Conservation (phyloP, 2,113 vertebrate genomes). For the Mixornis gularis region DNA sequence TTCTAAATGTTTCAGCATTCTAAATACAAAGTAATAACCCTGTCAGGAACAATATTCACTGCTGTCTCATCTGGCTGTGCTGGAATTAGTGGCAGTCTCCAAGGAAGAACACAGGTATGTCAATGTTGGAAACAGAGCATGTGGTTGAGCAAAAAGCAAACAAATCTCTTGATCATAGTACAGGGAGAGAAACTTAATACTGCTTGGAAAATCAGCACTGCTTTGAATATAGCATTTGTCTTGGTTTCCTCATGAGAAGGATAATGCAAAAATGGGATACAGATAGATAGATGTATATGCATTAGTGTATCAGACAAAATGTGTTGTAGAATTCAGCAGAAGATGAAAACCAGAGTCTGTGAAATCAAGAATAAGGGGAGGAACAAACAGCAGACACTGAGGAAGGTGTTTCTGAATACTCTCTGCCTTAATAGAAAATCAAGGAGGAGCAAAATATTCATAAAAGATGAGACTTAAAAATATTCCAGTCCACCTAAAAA, state of each 20-base stretch:
- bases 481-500: neutral
- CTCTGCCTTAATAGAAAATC: neutral
- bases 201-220: neutral
- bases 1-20: slow-evolving; percentile 10
- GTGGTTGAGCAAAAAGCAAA: neutral
- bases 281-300: neutral
- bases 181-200: neutral
- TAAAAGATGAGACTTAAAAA: neutral
- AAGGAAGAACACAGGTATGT: neutral
- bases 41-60: slow-evolving; percentile 25
- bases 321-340: neutral
- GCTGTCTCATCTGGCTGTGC: neutral
- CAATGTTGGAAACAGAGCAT: neutral
- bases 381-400: neutral
- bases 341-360: neutral
- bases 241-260: neutral
- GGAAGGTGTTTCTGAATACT: neutral
- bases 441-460: neutral
- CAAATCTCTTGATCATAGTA: neutral
- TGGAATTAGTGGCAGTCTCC: neutral
- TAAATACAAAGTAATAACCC: slow-evolving; percentile 32
- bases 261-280: neutral
- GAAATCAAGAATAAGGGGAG: neutral
- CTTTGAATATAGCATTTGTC: neutral
- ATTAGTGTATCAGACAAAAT: neutral